Conservation (phyloP, 1,140 invertebrate species). For the Hestina assimilis region DNA sequence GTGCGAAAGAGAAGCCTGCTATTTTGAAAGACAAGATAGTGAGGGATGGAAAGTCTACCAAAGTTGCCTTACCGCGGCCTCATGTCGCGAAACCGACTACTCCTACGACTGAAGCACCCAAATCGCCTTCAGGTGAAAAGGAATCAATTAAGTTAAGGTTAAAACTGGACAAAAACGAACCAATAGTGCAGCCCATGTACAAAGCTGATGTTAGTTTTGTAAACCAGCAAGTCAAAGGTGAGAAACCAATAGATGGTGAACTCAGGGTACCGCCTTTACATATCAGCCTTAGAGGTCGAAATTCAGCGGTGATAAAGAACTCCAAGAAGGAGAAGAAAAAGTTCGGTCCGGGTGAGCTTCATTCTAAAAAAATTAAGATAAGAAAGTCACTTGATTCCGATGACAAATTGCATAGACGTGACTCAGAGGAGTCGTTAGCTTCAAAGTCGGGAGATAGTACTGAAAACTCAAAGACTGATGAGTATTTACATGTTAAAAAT, state of each 20-base stretch:
- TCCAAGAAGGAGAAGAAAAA: slow-evolving; percentile 88
- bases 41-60: slow-evolving; percentile 59
- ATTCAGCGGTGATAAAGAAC: slow-evolving; percentile 92
- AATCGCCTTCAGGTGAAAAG: slow-evolving; percentile 68
- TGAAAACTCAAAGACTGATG: slow-evolving; percentile 68
- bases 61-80: slow-evolving; percentile 62
- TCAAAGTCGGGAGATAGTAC: slow-evolving; percentile 55
- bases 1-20: slow-evolving; percentile 64
- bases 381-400: slow-evolving; percentile 69
- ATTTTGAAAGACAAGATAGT: slow-evolving; percentile 65
- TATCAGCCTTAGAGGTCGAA: slow-evolving; percentile 90
- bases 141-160: slow-evolving; percentile 91
- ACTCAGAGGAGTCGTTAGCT: slow-evolving; percentile 54
- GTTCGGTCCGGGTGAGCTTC: slow-evolving; percentile 68
- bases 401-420: slow-evolving; percentile 68
- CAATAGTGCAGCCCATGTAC: slow-evolving; percentile 85
- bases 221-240: slow-evolving; percentile 58
- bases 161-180: slow-evolving; percentile 90
- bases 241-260: slow-evolving; percentile 81
- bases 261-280: slow-evolving; percentile 92
- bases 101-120: slow-evolving; percentile 60
- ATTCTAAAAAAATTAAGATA: slow-evolving; percentile 76
- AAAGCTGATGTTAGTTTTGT: slow-evolving; percentile 89
- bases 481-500: slow-evolving; percentile 64
- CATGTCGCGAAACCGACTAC: slow-evolving; percentile 58